phyloP scores from a whole-genome alignment of 2,888 invertebrate genomes.

The Ommatoiulus sabulosus region DNA sequence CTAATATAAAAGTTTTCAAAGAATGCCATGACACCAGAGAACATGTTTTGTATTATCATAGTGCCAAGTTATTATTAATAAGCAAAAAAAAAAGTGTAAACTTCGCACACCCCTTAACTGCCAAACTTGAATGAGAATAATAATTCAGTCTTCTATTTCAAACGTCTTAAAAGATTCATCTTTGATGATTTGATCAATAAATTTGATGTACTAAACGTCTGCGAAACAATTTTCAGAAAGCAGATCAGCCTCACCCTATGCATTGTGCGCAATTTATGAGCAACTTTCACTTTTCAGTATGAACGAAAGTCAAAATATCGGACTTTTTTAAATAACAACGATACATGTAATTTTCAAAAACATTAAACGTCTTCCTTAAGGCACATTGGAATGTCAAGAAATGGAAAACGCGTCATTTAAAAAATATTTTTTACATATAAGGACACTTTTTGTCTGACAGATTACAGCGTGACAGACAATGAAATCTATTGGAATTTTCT shows the following conservation, averaged over 20 bases:
- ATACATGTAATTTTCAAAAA: too few species aligned
- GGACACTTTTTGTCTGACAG: background rate
- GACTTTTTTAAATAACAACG: background rate
- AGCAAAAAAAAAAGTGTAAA: too few species aligned
- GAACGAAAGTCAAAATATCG: background rate
- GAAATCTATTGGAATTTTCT: background rate
- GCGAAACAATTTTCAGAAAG: background rate
- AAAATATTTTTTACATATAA: conserved; percentile 4
- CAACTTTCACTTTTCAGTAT: background rate
- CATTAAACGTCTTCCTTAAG: background rate
- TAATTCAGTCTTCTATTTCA: too few species aligned
- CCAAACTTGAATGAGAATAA: too few species aligned
- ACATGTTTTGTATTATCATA: too few species aligned
- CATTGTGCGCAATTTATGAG: conserved; percentile 32
- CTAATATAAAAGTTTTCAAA: too few species aligned
- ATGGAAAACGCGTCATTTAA: background rate
- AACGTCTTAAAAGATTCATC: too few species aligned
- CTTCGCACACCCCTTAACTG: too few species aligned
- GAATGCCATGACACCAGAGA: too few species aligned
- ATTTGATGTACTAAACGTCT: background rate
- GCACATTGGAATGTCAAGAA: conserved; percentile 45
- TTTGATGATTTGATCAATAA: background rate
- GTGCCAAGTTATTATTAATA: too few species aligned
- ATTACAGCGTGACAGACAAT: background rate
- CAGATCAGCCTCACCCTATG: background rate